Conservation (phyloP, 2,113 vertebrate genomes). For the Amazona guildingii region DNA sequence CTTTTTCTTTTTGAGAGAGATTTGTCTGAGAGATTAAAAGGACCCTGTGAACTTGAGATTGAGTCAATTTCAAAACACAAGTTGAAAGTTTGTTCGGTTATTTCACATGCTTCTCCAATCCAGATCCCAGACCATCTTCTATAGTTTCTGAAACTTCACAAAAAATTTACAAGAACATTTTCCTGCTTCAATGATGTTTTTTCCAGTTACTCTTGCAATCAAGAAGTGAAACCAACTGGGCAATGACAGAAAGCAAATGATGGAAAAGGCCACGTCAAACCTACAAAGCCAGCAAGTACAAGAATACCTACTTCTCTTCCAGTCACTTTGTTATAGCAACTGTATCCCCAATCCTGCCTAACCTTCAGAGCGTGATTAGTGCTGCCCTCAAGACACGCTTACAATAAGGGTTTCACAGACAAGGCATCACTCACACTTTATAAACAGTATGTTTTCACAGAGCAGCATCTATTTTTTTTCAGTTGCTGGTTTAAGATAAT, state of each 20-base stretch:
- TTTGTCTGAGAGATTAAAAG: slow-evolving; percentile 38
- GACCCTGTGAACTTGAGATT: background rate
- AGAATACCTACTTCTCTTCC: background rate
- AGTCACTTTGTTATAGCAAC: background rate
- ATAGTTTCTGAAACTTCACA: background rate
- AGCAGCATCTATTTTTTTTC: background rate
- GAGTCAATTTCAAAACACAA: slow-evolving; percentile 36
- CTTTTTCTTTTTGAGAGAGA: slow-evolving; percentile 17
- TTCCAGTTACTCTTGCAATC: background rate
- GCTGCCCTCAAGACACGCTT: fast-evolving
- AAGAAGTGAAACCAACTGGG: background rate
- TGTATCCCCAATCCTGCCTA: background rate
- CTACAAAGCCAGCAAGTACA: background rate
- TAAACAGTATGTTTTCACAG: background rate
- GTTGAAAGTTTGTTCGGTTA: slow-evolving; percentile 2
- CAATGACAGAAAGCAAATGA: background rate
- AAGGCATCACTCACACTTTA: background rate
- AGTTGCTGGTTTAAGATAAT: background rate
- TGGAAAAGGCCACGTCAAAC: background rate
- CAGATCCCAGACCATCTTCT: background rate
- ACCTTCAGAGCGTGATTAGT: background rate
- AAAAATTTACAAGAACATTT: background rate
- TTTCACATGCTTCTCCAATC: background rate
- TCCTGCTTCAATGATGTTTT: background rate
- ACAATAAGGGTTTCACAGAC: background rate